Evolutionary conservation across 2,797 vertebrate species (phyloP), one percentile per base, ranked within the genome.

Genomic region (Phaenicophaeus curvirostris): DNA sequence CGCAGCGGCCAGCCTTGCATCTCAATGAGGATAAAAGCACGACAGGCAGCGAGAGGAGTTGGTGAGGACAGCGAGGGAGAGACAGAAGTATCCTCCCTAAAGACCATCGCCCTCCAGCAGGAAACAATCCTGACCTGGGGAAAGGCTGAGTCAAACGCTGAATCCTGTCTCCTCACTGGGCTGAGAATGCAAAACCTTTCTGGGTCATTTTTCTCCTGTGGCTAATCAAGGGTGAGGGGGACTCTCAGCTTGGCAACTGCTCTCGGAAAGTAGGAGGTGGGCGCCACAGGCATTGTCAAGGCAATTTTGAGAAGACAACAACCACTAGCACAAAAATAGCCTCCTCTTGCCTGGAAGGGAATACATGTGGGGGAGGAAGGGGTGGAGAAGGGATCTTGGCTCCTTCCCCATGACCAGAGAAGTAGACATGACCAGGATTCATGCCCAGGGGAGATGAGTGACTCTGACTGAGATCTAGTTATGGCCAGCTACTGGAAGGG

Each of bases 11-110:
- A 76, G 91, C 80, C 92, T 92, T 89, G 97, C 96, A 97, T 97
- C 95, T 90, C 91, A 96, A 95, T 96, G 95, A 98, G 93, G 72
- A 81, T 19, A 8, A 85, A 71, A 81, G 58, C 78, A 95, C 88
- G 79, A 67, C 68, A 63, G 44, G 87, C 90, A 94, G 94, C 13
- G 8, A 54, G 67, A 69, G 76, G 53, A 68, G 51, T 51, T 90
- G 69, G 13, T 88, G 73, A 85, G 89, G 76, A 87, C 77, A 62
- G 74, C 3, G 18, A 90, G 74, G 54, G 77, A 85, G 63, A 84
- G 85, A 4, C 80, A 81, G 91, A 81, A 86, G 63, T 88, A 58
- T 77, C 75, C 44, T 83, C 75, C 33, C 59, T 20, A 1, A 5
- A 63, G 71, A 28, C 9, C 8, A 31, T 66, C 77, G 62, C 58